Conservation (phyloP, 2,797 vertebrate genomes). For the Petrocephalus schoutedeni region DNA sequence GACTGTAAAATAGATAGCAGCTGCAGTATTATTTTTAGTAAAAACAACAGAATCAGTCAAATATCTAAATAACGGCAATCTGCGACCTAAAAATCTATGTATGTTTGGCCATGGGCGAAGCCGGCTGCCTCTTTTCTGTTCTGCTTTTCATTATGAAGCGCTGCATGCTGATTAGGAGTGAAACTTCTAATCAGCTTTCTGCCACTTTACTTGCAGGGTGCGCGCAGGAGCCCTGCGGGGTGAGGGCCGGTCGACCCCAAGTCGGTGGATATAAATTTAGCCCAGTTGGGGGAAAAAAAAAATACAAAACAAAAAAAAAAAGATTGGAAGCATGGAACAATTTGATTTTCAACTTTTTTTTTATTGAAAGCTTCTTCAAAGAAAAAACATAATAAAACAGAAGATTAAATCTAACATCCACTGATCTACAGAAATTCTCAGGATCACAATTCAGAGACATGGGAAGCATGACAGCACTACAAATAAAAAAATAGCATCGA, state of each 20-base stretch:
- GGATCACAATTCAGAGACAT: conserved; percentile 71
- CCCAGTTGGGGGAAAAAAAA: background rate
- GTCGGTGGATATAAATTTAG: background rate
- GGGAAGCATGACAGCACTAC: conserved; percentile 64
- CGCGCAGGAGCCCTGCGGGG: background rate
- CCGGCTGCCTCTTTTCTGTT: background rate
- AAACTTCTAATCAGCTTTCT: background rate
- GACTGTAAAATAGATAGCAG: background rate
- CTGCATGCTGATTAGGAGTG: background rate
- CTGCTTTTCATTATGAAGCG: background rate
- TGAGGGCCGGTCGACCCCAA: background rate
- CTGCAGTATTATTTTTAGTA: background rate
- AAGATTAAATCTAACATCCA: conserved; percentile 97
- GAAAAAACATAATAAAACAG: conserved; percentile 77
- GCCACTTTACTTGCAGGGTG: background rate
- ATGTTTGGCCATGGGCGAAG: background rate
- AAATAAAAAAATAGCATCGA: conserved; percentile 69
- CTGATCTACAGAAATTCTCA: conserved; percentile 92
- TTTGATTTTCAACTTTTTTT: conserved; percentile 49
- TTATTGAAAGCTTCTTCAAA: conserved; percentile 99
- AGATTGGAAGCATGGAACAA: background rate
- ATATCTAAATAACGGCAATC: background rate
- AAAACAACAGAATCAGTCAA: background rate
- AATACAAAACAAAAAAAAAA: background rate
- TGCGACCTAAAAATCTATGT: background rate